phyloP scores from a whole-genome alignment of 2,888 invertebrate genomes.

The Drosophila rubida region DNA sequence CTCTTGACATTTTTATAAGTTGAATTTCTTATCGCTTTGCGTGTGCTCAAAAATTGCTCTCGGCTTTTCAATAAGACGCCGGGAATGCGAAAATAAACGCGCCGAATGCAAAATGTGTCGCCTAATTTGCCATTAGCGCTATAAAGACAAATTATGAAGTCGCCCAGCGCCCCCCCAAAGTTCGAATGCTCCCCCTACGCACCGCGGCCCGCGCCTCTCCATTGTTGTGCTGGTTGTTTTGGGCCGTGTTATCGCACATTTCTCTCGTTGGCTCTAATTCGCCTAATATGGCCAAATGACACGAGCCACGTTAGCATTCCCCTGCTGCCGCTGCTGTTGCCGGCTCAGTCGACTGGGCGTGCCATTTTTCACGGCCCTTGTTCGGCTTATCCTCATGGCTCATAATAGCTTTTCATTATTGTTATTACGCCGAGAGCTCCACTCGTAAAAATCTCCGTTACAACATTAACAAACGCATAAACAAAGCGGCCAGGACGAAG shows the following conservation, averaged over 20 bases:
- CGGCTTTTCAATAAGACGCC: constrained; percentile 36
- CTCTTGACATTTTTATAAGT: neutral
- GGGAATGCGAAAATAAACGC: constrained; percentile 35
- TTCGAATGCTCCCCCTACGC: neutral
- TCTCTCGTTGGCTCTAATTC: constrained; percentile 68
- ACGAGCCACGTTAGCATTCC: constrained; percentile 42
- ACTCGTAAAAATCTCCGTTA: constrained; percentile 79
- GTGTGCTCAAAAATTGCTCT: neutral
- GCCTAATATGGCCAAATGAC: constrained; percentile 76
- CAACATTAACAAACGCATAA: constrained; percentile 84
- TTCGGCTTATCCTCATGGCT: constrained; percentile 71
- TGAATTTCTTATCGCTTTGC: neutral
- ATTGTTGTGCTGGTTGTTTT: constrained; percentile 21
- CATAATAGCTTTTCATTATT: constrained; percentile 84
- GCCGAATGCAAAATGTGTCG: constrained; percentile 49
- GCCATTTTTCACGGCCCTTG: constrained; percentile 69
- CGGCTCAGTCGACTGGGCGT: constrained; percentile 60
- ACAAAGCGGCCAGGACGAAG: constrained; percentile 60
- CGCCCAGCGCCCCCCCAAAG: constrained; percentile 2
- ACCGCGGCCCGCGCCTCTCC: neutral
- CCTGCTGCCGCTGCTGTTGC: neutral
- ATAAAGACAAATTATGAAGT: constrained; percentile 76
- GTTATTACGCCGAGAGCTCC: constrained; percentile 79
- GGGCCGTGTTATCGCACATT: constrained; percentile 53
- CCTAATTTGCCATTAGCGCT: constrained; percentile 81